Conservation (phyloP, 2,888 invertebrate species). For the Perizoma affinitatum region DNA sequence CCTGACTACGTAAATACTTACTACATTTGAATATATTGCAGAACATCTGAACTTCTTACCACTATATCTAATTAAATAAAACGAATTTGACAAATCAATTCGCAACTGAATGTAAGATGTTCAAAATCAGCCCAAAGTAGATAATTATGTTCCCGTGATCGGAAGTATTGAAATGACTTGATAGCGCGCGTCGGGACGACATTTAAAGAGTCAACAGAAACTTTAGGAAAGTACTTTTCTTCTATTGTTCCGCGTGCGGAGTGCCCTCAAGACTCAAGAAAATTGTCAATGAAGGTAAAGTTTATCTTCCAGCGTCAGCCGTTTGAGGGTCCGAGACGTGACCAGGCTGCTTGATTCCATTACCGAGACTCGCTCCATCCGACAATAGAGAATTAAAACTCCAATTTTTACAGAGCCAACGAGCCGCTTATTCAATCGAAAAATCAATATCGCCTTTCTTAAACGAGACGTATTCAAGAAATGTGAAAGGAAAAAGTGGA, state of each 20-base stretch:
- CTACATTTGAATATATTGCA: no score
- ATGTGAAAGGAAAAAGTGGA: conserved; percentile 36
- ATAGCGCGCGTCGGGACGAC: conserved; percentile 55
- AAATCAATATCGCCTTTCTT: conserved; percentile 62
- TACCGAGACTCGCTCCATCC: conserved; percentile 52
- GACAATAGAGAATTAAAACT: conserved; percentile 75
- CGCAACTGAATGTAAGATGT: not conserved
- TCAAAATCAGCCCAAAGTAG: not conserved
- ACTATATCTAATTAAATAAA: no score
- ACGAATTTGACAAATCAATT: no score
- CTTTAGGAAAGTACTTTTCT: conserved; percentile 72
- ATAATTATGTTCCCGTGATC: conserved; percentile 15
- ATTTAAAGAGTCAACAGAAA: conserved; percentile 75
- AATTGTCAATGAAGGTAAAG: conserved; percentile 82
- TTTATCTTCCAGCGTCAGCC: conserved; percentile 79
- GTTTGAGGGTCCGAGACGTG: conserved; percentile 75
- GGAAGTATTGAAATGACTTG: conserved; percentile 44
- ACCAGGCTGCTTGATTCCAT: conserved; percentile 74
- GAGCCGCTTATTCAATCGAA: conserved; percentile 68
- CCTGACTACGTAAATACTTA: no score
- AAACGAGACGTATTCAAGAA: conserved; percentile 48
- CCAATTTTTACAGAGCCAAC: conserved; percentile 66
- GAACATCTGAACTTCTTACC: no score
- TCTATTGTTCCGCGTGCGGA: conserved; percentile 73
- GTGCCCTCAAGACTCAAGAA: conserved; percentile 72